Evolutionary conservation across 2,888 invertebrate species (phyloP), one percentile per base, ranked within the genome.

Genomic region (Hypomecis atomaria): DNA sequence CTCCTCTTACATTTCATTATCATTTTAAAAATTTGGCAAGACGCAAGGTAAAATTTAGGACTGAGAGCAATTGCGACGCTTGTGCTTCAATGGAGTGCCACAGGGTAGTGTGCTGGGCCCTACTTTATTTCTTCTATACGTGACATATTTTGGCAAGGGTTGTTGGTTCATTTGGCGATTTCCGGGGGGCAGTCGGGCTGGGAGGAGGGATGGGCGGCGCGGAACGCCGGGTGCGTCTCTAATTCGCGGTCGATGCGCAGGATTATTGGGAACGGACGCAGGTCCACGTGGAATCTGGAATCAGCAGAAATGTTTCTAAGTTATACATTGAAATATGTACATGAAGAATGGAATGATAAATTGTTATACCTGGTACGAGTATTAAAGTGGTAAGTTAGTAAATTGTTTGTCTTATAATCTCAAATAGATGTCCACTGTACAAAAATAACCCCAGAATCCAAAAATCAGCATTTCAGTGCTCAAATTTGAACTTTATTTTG

Each of bases 181-280:
- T 97, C 97, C 6, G 97, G 97, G 48, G 99, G 99, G 86, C 98
- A 98, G 92, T 99, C 99, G 4, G 98, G 98, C 93, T 99, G 99
- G 78, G 95, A 95, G 72, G 96, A 96, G 45, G 98, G 98, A 92
- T 98, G 97, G 45, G 98, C 98, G 37, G 96, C 96, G 70, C 97
- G 94, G 92, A 99, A 98, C 5, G 98, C 97, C 11, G 98, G 98
- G 83, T 98, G 96, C 82, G 96, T 95, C 83, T 96, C 96, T 71
- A 99, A 92, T 79, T 97, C 96, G 56, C 96, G 95, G 85, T 98
- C 96, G 65, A 99, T 97, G 79, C 98, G 95, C 62, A 96, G 92
- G 75, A 99, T 98, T 59, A 96, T 97, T 4, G 99, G 99, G 86
- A 97, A 99, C 0, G 96, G 96, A 69, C 96, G 94, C 73, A 99